Percentiles rank a stretch among this genome's conserved stretches.
These are phyloP conservation scores for Nomada goodeniana DNA, from an alignment of 2,888 invertebrate species.

Conservation along the genomic window DNA sequence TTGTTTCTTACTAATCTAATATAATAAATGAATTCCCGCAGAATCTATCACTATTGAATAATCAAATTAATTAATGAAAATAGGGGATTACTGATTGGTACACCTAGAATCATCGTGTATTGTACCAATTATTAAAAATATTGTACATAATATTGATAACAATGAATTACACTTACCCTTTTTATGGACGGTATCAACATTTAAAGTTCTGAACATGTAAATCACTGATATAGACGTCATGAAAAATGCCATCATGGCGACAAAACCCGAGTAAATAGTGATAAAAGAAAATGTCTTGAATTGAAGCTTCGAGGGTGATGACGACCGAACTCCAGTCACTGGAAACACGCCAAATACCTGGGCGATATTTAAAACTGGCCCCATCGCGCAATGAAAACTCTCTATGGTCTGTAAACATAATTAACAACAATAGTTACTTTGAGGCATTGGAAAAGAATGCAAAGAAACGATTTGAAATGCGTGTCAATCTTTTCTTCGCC, in stretches of 20 bases:
- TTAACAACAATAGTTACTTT: neutral
- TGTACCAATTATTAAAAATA: too few species aligned
- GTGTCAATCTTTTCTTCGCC: neutral
- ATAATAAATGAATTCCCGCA: too few species aligned
- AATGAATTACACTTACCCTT: slow-evolving; percentile 70
- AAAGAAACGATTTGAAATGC: too few species aligned
- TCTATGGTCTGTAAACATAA: slow-evolving; percentile 72
- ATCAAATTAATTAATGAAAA: too few species aligned
- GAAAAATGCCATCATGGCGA: slow-evolving; percentile 65
- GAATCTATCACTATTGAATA: too few species aligned
- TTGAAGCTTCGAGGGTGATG: slow-evolving; percentile 70
- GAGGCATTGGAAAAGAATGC: neutral
- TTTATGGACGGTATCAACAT: slow-evolving; percentile 71
- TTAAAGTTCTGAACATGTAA: slow-evolving; percentile 79
- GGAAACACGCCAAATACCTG: slow-evolving; percentile 82
- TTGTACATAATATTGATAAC: too few species aligned
- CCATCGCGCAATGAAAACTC: slow-evolving; percentile 79
- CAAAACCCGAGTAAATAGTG: slow-evolving; percentile 69
- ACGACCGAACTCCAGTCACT: slow-evolving; percentile 71
- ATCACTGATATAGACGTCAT: slow-evolving; percentile 75
- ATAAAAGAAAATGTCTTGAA: slow-evolving; percentile 72
- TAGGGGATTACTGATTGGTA: too few species aligned
- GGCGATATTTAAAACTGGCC: slow-evolving; percentile 75
- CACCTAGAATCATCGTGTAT: too few species aligned
- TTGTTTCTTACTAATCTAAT: too few species aligned